Base-by-base conservation (phyloP, 2,888 invertebrate species). In the Aleiodes leptofemur region DNA sequence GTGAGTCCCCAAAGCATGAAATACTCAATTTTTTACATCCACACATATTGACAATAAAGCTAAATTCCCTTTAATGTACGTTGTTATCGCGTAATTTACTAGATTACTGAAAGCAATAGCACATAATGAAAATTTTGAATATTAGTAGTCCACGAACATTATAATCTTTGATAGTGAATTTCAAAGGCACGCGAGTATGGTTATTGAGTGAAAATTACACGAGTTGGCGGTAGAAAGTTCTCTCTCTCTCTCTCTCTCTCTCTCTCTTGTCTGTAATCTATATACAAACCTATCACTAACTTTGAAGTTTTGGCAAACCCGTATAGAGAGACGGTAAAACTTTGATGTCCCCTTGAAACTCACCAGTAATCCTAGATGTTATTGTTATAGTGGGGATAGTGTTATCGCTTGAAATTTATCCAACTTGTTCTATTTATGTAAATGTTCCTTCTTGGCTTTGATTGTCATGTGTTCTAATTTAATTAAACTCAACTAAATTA, bases 161-260 rank as follows among this genome's bases (percentile, higher is more conserved):
- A 59, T 59, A 59, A 59, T 59, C 59, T 59, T 34, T 59, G 38
- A 4, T 51, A 34, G 59, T 34, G 59, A 59, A 59, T 59, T 59
- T 59, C 59, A 48, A 64, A 64, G 50, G 29, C 64, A 64, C 48
- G 23, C 23, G n/a, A 64, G 43, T 43, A 38, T 7, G 29, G 23
- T 55, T 66, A 56, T 68, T 56, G 43, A 73, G 48, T 16, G 72
- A 73, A 56, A 66, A 68, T 73, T 55, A 68, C 50, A 23, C 48
- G 48, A 64, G 23, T 50, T 31, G 3, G 3, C 29, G 8, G 48
- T 48, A 48, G 29, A 73, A 73, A 48, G 66, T 50, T 29, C 23
- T 23, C 23, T 23, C 23, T 66, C 48, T 23, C 23, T 23, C 23
- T 66, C 48, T 29, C 23, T 23, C 23, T 23, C 23, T 66, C 48